phyloP scores from a whole-genome alignment of 2,113 vertebrate genomes.

The Triplophysa dalaica region DNA sequence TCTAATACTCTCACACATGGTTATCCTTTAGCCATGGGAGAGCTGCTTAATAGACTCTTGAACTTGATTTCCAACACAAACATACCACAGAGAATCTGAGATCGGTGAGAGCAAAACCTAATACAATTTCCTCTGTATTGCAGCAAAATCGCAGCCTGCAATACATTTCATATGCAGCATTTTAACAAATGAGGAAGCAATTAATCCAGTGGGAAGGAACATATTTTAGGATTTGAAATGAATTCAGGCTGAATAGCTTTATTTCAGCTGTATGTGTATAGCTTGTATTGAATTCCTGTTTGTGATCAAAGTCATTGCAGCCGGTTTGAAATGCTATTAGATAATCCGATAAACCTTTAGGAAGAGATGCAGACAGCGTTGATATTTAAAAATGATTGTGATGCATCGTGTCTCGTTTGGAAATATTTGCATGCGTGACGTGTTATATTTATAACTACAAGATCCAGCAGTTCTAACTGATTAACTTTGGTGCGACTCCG shows the following conservation, averaged over 20 bases:
- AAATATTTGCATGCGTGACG: constrained; percentile 32
- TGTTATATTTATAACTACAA: constrained; percentile 11
- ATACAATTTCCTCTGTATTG: background rate
- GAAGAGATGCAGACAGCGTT: constrained; percentile 24
- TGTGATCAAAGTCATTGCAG: constrained; percentile 9
- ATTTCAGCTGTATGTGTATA: background rate
- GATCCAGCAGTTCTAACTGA: constrained; percentile 25
- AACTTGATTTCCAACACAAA: constrained; percentile 27
- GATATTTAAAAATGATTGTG: constrained; percentile 41
- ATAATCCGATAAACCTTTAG: constrained; percentile 26
- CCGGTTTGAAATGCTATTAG: background rate
- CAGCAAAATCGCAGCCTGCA: background rate
- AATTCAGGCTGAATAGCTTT: constrained; percentile 4
- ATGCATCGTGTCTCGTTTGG: constrained; percentile 40
- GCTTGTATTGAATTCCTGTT: background rate
- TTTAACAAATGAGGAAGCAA: background rate
- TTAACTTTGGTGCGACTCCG: background rate
- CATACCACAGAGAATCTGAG: constrained; percentile 14
- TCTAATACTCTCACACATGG: background rate
- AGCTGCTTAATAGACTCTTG: constrained; percentile 22
- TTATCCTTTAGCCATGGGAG: constrained; percentile 39
- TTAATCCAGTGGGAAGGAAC: background rate
- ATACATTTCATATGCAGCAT: background rate
- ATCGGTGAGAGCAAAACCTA: background rate
- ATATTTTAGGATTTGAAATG: background rate